Evolutionary conservation across 2,797 vertebrate genomes (phyloP).

Genomic region (Micrastur ruficollis): DNA sequence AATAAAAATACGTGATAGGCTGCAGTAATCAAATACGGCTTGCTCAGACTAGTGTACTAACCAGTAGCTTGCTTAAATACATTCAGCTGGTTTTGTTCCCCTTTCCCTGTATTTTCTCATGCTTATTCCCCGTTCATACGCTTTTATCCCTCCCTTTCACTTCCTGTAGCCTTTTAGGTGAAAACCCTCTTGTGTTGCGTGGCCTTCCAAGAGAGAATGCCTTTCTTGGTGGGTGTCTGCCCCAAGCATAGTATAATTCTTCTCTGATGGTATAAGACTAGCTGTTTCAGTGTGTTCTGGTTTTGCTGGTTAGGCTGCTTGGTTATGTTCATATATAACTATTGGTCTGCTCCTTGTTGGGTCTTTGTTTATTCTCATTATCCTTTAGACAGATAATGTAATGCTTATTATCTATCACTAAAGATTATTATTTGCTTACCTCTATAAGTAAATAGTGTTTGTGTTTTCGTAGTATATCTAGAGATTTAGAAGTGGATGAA

Average conservation of each 20-base stretch:
- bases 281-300: neutral
- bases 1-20: neutral
- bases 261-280: neutral
- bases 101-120: neutral
- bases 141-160: neutral
- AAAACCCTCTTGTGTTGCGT: neutral
- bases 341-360: neutral
- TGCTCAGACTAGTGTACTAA: neutral
- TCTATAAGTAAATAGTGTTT: neutral
- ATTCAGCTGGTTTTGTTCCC: neutral
- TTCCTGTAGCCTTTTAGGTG: neutral
- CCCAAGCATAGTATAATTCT: neutral
- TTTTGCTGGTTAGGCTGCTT: neutral
- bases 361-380: neutral
- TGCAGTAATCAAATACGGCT: neutral
- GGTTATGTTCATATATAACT: neutral
- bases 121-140: neutral
- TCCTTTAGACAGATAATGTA: neutral
- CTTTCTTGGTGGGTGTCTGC: neutral
- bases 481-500: neutral
- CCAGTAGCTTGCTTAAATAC: neutral
- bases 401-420: neutral
- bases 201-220: neutral
- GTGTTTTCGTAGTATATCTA: neutral
- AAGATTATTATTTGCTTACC: neutral